A percentile compares a stretch with the other conserved stretches of the same genome.
Conservation (phyloP, 2,113 vertebrate genomes). For the Aviceda subcristata region DNA sequence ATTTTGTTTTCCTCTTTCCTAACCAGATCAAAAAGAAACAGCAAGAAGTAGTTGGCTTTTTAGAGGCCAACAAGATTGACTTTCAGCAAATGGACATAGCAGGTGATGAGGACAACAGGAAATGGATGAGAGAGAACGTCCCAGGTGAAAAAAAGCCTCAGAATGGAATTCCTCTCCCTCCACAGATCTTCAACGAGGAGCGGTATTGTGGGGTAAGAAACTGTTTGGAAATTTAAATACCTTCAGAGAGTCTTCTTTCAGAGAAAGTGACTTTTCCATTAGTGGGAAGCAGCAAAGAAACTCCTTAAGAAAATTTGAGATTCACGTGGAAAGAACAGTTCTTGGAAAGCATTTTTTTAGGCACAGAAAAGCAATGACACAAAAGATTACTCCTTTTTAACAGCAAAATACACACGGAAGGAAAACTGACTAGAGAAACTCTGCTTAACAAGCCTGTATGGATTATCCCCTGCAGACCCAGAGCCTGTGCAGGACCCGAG, state of each 20-base stretch:
- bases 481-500: neutral
- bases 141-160: conserved; percentile 92
- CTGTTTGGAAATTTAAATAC: neutral
- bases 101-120: conserved; percentile 91
- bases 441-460: neutral
- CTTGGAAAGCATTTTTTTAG: neutral
- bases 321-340: neutral
- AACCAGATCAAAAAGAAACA: conserved; percentile 98
- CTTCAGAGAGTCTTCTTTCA: neutral
- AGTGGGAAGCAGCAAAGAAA: neutral
- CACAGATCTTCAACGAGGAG: conserved; percentile 97
- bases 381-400: neutral
- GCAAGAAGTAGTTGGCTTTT: conserved; percentile 94
- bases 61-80: conserved; percentile 95
- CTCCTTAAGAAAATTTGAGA: neutral
- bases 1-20: neutral
- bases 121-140: conserved; percentile 98
- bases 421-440: neutral
- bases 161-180: conserved; percentile 93
- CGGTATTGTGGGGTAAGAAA: conserved; percentile 91
- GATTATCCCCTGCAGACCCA: neutral
- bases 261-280: neutral
- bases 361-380: neutral
- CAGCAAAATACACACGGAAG: neutral
- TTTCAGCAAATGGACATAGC: conserved; percentile 93